A percentile compares a stretch with the other conserved stretches of the same genome.
These are phyloP conservation scores for Clarias batrachus DNA, from an alignment of 2,113 vertebrate genomes.

Conservation along the genomic window DNA sequence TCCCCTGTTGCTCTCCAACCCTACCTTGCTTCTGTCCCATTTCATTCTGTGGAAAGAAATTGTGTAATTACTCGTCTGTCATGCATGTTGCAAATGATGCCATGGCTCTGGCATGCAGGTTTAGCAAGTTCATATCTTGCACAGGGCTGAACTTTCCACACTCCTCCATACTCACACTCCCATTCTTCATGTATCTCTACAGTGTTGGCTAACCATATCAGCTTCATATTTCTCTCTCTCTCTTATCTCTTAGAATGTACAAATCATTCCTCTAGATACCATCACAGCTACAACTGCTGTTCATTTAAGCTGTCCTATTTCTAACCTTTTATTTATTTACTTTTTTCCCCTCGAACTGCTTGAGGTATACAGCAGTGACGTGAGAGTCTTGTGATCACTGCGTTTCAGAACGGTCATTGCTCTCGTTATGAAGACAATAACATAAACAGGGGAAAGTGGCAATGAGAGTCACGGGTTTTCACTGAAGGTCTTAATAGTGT, in stretches of 20 bases:
- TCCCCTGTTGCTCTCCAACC: slow-evolving; percentile 56
- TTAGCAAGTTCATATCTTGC: slow-evolving; percentile 41
- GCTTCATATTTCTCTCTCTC: not conserved
- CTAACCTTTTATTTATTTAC: not conserved
- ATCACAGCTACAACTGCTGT: not conserved
- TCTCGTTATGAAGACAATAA: slow-evolving; percentile 40
- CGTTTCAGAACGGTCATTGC: slow-evolving; percentile 53
- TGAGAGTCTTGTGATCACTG: slow-evolving; percentile 61
- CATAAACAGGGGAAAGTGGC: slow-evolving; percentile 40
- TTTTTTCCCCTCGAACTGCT: not conserved
- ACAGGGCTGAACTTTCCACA: slow-evolving; percentile 25
- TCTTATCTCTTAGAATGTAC: slow-evolving; percentile 9
- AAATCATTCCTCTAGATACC: not conserved
- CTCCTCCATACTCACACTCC: slow-evolving; percentile 40
- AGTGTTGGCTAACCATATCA: slow-evolving; percentile 9
- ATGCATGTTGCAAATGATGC: slow-evolving; percentile 42
- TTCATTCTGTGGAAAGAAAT: slow-evolving; percentile 65
- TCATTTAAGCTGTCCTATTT: not conserved
- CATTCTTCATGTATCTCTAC: not conserved
- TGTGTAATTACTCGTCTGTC: slow-evolving; percentile 36
- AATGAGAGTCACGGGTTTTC: slow-evolving; percentile 65
- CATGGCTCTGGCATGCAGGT: slow-evolving; percentile 51
- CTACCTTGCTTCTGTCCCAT: slow-evolving; percentile 78
- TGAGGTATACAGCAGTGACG: not conserved
- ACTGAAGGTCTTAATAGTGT: slow-evolving; percentile 25